A percentile compares a stretch with the other conserved stretches of the same genome.
Evolutionary conservation across 2,888 invertebrate species (phyloP).

Genomic region (Trachelus iudaicus): DNA sequence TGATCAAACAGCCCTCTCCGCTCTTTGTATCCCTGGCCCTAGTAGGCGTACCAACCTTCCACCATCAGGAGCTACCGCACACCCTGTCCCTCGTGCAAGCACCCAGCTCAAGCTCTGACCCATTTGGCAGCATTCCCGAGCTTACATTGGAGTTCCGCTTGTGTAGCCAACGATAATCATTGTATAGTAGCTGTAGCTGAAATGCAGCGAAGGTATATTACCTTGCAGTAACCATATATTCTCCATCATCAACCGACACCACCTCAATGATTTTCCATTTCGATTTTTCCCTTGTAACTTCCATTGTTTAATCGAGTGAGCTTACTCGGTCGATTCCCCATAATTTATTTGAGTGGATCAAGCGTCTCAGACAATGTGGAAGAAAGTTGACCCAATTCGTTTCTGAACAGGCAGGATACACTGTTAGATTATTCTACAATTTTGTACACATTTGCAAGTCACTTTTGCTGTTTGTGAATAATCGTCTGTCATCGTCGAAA

Average conservation of each 20-base stretch:
- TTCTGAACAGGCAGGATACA: background rate
- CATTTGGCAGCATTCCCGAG: constrained; percentile 60
- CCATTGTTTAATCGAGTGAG: background rate
- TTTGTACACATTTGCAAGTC: background rate
- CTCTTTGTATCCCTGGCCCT: constrained; percentile 5
- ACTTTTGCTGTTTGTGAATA: background rate
- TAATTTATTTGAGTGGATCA: background rate
- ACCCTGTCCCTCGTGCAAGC: constrained; percentile 26
- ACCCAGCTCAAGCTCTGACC: constrained; percentile 56
- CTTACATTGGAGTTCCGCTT: constrained; percentile 42
- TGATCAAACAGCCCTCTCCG: constrained; percentile 51
- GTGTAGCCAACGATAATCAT: constrained; percentile 43
- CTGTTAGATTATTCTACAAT: background rate
- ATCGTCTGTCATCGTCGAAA: background rate
- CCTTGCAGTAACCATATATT: background rate
- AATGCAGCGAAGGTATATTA: background rate
- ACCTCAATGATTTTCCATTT: background rate
- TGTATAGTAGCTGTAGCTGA: constrained; percentile 15
- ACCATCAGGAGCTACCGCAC: constrained; percentile 17
- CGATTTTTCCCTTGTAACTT: background rate
- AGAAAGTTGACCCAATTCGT: background rate
- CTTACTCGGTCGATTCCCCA: background rate
- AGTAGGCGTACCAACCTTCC: constrained; percentile 22
- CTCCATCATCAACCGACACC: background rate
- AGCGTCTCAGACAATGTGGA: background rate